phyloP scores from a whole-genome alignment of 2,888 invertebrate species.

The Ashinkailepas kermadecensis region DNA sequence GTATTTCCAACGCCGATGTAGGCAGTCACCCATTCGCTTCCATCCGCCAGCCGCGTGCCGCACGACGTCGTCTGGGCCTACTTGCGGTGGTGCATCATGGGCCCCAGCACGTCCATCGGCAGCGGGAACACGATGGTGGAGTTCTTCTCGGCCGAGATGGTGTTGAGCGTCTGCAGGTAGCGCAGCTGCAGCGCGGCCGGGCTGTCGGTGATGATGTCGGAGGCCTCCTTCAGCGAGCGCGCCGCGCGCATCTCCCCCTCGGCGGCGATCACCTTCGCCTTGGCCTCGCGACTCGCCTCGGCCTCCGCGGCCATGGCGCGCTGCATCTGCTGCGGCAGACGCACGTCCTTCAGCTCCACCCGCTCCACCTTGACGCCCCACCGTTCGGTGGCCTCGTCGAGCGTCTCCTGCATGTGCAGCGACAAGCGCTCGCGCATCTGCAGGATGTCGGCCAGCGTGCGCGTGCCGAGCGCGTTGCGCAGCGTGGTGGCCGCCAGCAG shows the following conservation, averaged over 20 bases:
- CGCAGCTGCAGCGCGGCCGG: conserved; percentile 61
- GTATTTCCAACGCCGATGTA: no score
- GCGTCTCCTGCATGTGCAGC: conserved; percentile 43
- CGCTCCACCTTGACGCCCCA: conserved; percentile 46
- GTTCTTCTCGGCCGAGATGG: conserved; percentile 89
- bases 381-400: conserved; percentile 42
- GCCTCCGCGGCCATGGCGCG: conserved; percentile 45
- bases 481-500: conserved; percentile 75
- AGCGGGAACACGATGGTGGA: conserved; percentile 90
- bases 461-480: conserved; percentile 83
- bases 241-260: conserved; percentile 91
- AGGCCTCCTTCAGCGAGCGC: conserved; percentile 84
- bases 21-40: no score
- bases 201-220: conserved; percentile 88
- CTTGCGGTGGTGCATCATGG: conserved; percentile 44
- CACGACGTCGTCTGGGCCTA: no score
- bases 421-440: conserved; percentile 81
- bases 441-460: conserved; percentile 81
- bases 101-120: conserved; percentile 66
- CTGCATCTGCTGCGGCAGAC: conserved; percentile 32
- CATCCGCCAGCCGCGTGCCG: no score
- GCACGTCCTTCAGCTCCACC: conserved; percentile 44
- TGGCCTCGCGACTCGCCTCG: conserved; percentile 45
- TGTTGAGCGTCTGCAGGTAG: conserved; percentile 51
- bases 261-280: conserved; percentile 48